Evolutionary conservation across 1,140 invertebrate species (phyloP).

Genomic region (Amyelois transitella): DNA sequence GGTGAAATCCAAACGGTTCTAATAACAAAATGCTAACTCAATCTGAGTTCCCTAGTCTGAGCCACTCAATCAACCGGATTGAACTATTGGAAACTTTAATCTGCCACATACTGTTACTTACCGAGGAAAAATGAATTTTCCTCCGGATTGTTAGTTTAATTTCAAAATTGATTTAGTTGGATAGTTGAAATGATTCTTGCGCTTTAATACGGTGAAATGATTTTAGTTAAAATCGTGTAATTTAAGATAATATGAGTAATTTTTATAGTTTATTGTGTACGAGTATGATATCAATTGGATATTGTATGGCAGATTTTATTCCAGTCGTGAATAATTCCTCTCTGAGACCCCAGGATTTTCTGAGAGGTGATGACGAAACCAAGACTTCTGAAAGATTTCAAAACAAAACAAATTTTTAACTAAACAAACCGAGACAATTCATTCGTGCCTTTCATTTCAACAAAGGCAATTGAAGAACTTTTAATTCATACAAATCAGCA

Average conservation of each 20-base stretch:
- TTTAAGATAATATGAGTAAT: too few species aligned
- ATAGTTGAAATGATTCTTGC: too few species aligned
- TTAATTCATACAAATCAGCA: not conserved
- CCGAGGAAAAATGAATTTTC: not conserved
- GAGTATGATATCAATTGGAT: too few species aligned
- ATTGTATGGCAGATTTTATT: too few species aligned
- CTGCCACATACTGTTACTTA: not conserved
- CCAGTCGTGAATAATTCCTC: too few species aligned
- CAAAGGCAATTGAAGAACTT: not conserved
- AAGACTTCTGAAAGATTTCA: too few species aligned
- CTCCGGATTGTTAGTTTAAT: not conserved
- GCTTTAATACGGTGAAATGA: too few species aligned
- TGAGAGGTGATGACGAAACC: too few species aligned
- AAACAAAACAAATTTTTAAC: not conserved
- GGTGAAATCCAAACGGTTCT: slow-evolving; percentile 16
- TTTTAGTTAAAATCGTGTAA: too few species aligned
- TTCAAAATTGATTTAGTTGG: not conserved
- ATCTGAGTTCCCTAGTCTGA: slow-evolving; percentile 24
- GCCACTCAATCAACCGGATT: slow-evolving; percentile 49
- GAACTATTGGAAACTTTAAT: slow-evolving; percentile 24
- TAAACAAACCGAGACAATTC: too few species aligned
- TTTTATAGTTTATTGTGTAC: too few species aligned
- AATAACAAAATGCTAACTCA: slow-evolving; percentile 29
- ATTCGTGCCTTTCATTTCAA: not conserved
- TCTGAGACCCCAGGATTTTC: too few species aligned